Percentiles rank a stretch among this genome's conserved stretches.
These are phyloP conservation scores for Teleogryllus occipitalis DNA, from an alignment of 1,140 invertebrate species.

Conservation along the genomic window DNA sequence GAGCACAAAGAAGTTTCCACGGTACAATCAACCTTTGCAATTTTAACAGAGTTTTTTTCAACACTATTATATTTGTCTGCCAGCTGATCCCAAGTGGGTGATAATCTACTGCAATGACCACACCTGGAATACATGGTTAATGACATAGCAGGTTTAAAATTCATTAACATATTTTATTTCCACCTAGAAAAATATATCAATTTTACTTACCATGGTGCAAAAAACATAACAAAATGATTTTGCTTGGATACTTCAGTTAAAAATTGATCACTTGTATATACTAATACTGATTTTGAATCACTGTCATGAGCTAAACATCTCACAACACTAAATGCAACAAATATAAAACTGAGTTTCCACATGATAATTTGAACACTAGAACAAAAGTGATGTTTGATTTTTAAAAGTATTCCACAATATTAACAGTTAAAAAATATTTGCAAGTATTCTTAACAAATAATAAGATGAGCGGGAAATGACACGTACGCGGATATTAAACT, in stretches of 20 bases:
- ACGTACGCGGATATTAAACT: too few species aligned
- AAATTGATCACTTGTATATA: conserved; percentile 46
- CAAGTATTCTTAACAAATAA: too few species aligned
- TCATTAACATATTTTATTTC: background rate
- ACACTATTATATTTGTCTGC: conserved; percentile 58
- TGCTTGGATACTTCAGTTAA: conserved; percentile 46
- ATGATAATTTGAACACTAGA: background rate
- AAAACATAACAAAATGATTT: conserved; percentile 69
- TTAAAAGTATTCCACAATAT: too few species aligned
- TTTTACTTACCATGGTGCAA: conserved; percentile 59
- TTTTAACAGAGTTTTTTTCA: conserved; percentile 49
- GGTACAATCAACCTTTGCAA: conserved; percentile 73
- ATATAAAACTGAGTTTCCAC: background rate
- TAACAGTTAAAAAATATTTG: too few species aligned
- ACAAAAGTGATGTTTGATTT: background rate
- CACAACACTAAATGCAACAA: background rate
- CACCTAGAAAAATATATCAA: background rate
- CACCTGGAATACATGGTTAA: conserved; percentile 47
- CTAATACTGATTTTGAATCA: conserved; percentile 22
- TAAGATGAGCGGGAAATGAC: too few species aligned
- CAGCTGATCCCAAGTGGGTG: conserved; percentile 61
- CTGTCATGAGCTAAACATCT: conserved; percentile 18
- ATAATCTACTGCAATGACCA: conserved; percentile 57
- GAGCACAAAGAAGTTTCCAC: conserved; percentile 57
- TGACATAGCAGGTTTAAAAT: background rate